Evolutionary conservation across 2,888 invertebrate species (phyloP), one percentile per base, ranked within the genome.

Genomic region (Linnaemya vulpina): DNA sequence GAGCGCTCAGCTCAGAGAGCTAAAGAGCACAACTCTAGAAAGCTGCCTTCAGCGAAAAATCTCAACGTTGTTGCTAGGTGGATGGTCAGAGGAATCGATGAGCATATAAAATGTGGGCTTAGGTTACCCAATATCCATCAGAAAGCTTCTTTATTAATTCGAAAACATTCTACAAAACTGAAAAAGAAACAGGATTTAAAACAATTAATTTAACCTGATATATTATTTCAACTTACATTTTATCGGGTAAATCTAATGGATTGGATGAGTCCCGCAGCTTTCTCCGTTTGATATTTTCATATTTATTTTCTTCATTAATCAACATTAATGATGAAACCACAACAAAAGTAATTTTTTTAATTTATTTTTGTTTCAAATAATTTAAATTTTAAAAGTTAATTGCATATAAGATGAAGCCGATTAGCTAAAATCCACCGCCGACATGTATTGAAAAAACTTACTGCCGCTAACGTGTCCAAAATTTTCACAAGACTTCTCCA

Each of bases 21-120:
- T n/a, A n/a, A n/a, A n/a, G n/a, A n/a, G n/a, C n/a, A n/a, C n/a
- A n/a, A n/a, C n/a, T n/a, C 7, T 11, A 7, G 38, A 38, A 38
- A 38, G 38, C 11, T 38, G 38, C 38, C 38, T 38, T 38, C 38
- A 38, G 38, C 38, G 11, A 38, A 38, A 38, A 38, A 38, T 38
- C 38, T 38, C 11, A 38, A 35, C 15, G 35, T 17, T 60, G n/a
- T 35, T 15, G 35, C 35, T 35, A 60, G 2, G 1, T 60, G 35
- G 60, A 60, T 60, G 60, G 60, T 20, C 35, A 35, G n/a, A n/a
- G 60, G 60, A 60, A 60, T 60, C n/a, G 35, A 60, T 60, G 35
- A n/a, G 60, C n/a, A 60, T 60, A n/a, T 60, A 15, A 60, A 35
- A 60, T 60, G 35, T 35, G 60, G 60, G 13, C 30, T n/a, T 35